Conservation (phyloP, 2,797 vertebrate species). For the Myotis daubentonii region DNA sequence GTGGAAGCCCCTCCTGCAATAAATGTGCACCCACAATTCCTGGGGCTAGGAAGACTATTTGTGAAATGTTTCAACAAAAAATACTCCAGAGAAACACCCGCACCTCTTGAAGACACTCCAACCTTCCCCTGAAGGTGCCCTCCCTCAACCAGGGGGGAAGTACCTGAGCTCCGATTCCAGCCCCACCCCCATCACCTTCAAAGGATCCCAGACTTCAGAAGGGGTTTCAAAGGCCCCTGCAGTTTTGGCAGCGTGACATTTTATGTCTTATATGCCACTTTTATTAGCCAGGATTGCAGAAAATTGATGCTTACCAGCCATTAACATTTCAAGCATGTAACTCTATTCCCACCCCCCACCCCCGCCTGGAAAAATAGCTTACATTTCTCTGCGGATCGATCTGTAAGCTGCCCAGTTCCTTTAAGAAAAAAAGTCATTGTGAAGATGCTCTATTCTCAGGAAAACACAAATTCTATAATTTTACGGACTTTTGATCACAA, state of each 20-base stretch:
- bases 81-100: too few relatives aligned
- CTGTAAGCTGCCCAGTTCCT: neutral
- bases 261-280: conserved; percentile 69
- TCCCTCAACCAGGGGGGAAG: fast-evolving
- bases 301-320: conserved; percentile 77
- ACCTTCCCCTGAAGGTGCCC: fast-evolving
- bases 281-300: conserved; percentile 77
- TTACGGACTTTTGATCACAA: neutral
- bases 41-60: neutral
- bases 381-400: neutral
- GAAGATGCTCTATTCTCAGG: neutral
- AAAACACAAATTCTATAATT: neutral
- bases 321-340: conserved; percentile 57
- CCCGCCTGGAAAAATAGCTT: neutral
- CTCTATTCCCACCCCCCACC: neutral
- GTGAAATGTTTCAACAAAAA: neutral
- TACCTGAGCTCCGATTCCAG: fast-evolving
- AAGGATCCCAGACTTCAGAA: neutral
- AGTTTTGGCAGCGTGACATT: conserved; percentile 73
- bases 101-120: fast-evolving
- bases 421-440: neutral
- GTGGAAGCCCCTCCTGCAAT: neutral
- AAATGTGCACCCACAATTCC: too few relatives aligned
- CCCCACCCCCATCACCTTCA: neutral
- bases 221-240: conserved; percentile 75